phyloP scores from a whole-genome alignment of 1,140 invertebrate genomes.

The Drosophila lacertosa region DNA sequence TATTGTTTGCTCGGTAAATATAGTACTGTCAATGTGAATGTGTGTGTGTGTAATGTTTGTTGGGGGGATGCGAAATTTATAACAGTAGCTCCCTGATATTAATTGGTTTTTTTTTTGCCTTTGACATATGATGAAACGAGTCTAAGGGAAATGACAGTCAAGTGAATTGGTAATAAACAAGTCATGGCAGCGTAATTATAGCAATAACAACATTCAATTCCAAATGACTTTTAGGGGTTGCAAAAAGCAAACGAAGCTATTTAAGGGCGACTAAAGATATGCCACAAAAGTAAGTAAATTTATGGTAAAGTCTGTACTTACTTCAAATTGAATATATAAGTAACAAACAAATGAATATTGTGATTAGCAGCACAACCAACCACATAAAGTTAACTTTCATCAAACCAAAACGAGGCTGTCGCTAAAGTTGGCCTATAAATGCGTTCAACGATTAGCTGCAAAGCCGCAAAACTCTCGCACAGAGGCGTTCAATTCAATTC shows the following conservation, averaged over 20 bases:
- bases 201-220: slow-evolving; percentile 4
- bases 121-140: slow-evolving; percentile 19
- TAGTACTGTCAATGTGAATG: slow-evolving; percentile 29
- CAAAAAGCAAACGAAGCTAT: background rate
- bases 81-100: slow-evolving; percentile 45
- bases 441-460: slow-evolving; percentile 20
- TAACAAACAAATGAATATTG: too few species aligned
- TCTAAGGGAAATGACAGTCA: slow-evolving; percentile 15
- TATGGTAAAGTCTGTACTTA: too few species aligned
- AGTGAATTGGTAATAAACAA: slow-evolving; percentile 26
- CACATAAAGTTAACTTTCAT: too few species aligned
- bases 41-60: background rate
- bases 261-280: background rate
- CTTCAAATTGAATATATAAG: too few species aligned
- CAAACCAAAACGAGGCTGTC: too few species aligned
- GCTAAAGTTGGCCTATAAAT: slow-evolving; percentile 6
- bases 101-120: slow-evolving; percentile 36
- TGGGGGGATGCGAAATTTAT: slow-evolving; percentile 47
- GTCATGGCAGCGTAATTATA: slow-evolving; percentile 21
- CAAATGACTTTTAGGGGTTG: slow-evolving; percentile 2
- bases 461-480: slow-evolving; percentile 13
- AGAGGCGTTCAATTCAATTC: slow-evolving; percentile 49
- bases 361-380: too few species aligned
- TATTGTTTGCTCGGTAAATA: slow-evolving; percentile 67
- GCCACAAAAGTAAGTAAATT: background rate